Base-by-base conservation (phyloP, 2,797 vertebrate species). In the Hybognathus amarus region DNA sequence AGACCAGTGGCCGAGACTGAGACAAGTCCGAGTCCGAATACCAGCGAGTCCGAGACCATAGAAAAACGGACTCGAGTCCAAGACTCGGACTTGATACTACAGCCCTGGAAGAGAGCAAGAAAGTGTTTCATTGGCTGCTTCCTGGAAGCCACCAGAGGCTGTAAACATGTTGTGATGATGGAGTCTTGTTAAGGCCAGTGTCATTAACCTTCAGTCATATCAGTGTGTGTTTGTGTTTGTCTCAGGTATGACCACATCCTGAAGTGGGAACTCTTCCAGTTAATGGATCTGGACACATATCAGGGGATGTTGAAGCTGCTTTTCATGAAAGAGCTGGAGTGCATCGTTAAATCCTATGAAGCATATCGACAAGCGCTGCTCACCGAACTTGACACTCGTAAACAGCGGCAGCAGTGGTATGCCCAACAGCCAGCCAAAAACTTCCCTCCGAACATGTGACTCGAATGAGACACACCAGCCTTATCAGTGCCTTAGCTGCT, bases 241-340 rank as follows among this genome's bases (percentile, higher is more conserved):
- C 73, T 83, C 92, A 99, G 98, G 91, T 99, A 99, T 3, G 98
- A 99, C 91, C 98, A 99, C 94, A 99, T 99, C 91, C 90, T 99
- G 85, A 99, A 99, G 93, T 99, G 98, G 98, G 98, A 98, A 91
- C 93, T 99, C 89, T 99, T 99, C 94, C 98, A 99, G 94, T 93
- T 99, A 91, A 97, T 97, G 0, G 98, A 99, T 92, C 89, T 99
- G 94, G 98, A 99, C 92, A 99, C 97, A 0, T 99, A 99, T 91
- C 98, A 99, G 95, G 97, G 98, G 11, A 99, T 99, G 97, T 93
- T 99, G 88, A 99, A 99, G 94, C 94, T 99, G 93, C 97, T 99
- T 68, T 99, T 99, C 93, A 99, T 99, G 98, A 99, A 99, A 92
- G 98, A 99, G 93, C 95, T 99, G 94, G 98, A 99, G 79, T 95